Evolutionary conservation across 2,113 vertebrate species (phyloP), one percentile per base, ranked within the genome.

Genomic region (Erythrolamprus reginae): DNA sequence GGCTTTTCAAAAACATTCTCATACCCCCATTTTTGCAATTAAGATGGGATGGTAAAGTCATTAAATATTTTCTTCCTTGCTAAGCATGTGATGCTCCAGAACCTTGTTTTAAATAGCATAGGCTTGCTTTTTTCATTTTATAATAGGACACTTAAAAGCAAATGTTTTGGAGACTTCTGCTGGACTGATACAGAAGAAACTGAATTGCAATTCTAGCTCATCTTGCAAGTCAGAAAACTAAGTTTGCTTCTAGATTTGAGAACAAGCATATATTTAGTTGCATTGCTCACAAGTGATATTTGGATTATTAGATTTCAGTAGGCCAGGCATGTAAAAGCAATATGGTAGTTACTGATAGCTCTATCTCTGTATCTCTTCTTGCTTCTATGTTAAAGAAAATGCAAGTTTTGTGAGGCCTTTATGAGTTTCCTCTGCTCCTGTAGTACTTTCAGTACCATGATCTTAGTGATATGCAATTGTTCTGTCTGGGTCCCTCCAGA

Each of bases 201-300:
- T 58, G 89, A 87, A 84, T 82, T 90, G 92, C 77, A 56, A 91
- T 88, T 95, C 70, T 89, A 92, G 42, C 88, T 82, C 53, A 88
- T 56, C 92, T 92, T 90, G 90, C 0, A 88, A 93, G 91, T 8
- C 86, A 93, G 92, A 90, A 92, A 93, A 94, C 88, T 38, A 50
- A 1, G 93, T 90, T 94, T 89, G 58, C 53, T 84, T 86, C 82
- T 88, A 77, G 89, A 33, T 65, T 1, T 92, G 93, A 84, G 90
- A 52, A 86, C n/a, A 58, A 90, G 6, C 88, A 24, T 23, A 88
- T 89, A 77, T 86, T 87, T 85, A 92, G 92, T 24, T 42, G 82
- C 50, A 56, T 17, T 47, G 10, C 42, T 13, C 38, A 89, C 17
- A 58, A 24, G 23, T n/a, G 33, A n/a, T 23, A 28, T 56, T 86